Percentiles rank a stretch among this genome's conserved stretches.
These are phyloP conservation scores for Arremon aurantiirostris DNA, from an alignment of 2,797 vertebrate species.

Conservation along the genomic window DNA sequence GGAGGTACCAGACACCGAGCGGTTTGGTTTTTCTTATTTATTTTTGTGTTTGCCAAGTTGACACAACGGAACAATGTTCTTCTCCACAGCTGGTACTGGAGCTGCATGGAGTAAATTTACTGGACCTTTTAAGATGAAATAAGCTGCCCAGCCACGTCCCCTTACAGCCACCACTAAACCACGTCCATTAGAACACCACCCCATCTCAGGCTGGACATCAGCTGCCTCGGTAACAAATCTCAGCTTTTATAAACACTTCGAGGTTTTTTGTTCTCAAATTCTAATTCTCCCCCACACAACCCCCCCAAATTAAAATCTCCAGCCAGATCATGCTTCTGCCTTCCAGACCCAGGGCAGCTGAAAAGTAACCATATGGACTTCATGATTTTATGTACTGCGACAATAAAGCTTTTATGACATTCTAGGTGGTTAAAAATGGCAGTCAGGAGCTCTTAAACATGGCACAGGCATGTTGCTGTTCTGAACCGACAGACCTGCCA, in stretches of 20 bases:
- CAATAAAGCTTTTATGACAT: conserved; percentile 73
- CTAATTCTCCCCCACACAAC: not conserved
- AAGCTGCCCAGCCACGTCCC: not conserved
- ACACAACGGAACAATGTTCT: not conserved
- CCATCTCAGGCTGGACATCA: not conserved
- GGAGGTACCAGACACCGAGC: conserved; percentile 32
- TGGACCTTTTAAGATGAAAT: not conserved
- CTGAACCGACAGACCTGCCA: conserved; percentile 80
- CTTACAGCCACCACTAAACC: not conserved
- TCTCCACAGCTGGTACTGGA: not conserved
- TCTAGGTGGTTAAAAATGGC: conserved; percentile 70
- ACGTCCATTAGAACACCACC: not conserved
- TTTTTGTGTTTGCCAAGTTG: conserved; percentile 37
- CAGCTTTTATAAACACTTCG: not conserved
- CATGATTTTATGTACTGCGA: conserved; percentile 67
- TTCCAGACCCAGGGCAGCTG: conserved; percentile 31
- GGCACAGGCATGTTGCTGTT: conserved; percentile 74
- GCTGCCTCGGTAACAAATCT: not conserved
- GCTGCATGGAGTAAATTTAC: not conserved
- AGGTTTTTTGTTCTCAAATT: not conserved
- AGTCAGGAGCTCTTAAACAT: conserved; percentile 73
- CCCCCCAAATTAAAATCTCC: not conserved
- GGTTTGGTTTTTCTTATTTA: conserved; percentile 26
- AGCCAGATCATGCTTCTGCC: conserved; percentile 6
- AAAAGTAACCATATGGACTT: conserved; percentile 63